Conservation (phyloP, 2,113 vertebrate genomes). For the Aptenodytes patagonicus region DNA sequence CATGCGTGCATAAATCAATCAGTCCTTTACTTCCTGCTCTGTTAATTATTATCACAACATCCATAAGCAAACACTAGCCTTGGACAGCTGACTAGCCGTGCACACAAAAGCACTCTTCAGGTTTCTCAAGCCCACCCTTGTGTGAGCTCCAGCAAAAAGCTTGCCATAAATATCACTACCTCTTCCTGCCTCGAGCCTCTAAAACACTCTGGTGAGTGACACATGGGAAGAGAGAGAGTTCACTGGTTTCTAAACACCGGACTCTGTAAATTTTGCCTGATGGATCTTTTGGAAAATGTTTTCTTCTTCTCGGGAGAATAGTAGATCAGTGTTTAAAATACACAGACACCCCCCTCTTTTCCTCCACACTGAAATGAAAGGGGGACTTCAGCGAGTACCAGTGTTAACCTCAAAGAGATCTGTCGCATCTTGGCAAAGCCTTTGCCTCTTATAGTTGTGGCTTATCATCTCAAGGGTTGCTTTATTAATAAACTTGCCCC, state of each 20-base stretch:
- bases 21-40: constrained; percentile 25
- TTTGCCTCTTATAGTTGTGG: not conserved
- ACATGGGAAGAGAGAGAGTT: not conserved
- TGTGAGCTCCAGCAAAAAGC: constrained; percentile 19
- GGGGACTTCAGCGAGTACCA: not conserved
- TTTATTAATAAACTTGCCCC: not conserved
- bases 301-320: not conserved
- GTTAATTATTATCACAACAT: constrained; percentile 47
- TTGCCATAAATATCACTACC: not conserved
- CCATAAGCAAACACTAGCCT: constrained; percentile 39
- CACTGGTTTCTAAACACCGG: constrained; percentile 1
- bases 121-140: constrained; percentile 51
- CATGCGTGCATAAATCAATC: not conserved
- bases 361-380: not conserved
- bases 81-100: not conserved
- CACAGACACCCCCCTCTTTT: not conserved
- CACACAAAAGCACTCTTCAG: constrained; percentile 46
- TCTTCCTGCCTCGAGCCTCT: constrained; percentile 17
- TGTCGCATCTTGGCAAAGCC: not conserved
- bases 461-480: not conserved
- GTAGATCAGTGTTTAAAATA: not conserved
- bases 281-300: not conserved
- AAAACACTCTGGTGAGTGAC: not conserved
- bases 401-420: not conserved
- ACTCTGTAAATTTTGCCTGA: not conserved